Percentiles rank a stretch among this genome's conserved stretches.
These are phyloP conservation scores for Netelia inedita DNA, from an alignment of 2,888 invertebrate genomes.

Conservation along the genomic window DNA sequence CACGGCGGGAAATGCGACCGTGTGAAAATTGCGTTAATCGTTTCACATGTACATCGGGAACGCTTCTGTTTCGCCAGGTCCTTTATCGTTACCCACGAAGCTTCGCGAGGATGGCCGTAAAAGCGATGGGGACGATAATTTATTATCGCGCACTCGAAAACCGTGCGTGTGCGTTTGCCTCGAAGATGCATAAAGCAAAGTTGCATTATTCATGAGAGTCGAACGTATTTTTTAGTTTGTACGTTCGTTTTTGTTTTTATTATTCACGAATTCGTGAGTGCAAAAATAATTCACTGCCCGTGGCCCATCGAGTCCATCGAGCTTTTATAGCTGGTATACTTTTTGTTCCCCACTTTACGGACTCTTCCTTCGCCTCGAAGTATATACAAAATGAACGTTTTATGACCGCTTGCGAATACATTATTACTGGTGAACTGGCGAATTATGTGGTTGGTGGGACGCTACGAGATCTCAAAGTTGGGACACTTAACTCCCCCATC, in stretches of 20 bases:
- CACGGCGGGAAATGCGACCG: neutral
- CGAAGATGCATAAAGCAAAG: conserved; percentile 44
- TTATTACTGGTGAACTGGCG: too few relatives aligned
- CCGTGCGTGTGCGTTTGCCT: neutral
- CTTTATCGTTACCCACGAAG: neutral
- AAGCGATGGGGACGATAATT: too few relatives aligned
- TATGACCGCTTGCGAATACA: too few relatives aligned
- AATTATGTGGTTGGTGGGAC: too few relatives aligned
- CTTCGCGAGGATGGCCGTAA: neutral
- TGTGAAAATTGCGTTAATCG: neutral
- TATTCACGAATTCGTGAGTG: neutral
- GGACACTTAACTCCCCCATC: too few relatives aligned
- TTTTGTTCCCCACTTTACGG: too few relatives aligned
- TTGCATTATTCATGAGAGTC: conserved; percentile 42
- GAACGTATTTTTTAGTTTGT: neutral
- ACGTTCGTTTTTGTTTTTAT: neutral
- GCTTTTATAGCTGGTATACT: too few relatives aligned
- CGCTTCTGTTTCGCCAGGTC: too few relatives aligned
- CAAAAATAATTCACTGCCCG: neutral
- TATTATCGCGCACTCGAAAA: too few relatives aligned
- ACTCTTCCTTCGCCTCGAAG: too few relatives aligned
- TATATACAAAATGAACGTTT: too few relatives aligned
- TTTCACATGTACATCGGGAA: neutral
- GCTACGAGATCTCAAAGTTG: too few relatives aligned
- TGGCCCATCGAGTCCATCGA: neutral